Conservation (phyloP, 2,888 invertebrate species). For the Nemurella pictetii region DNA sequence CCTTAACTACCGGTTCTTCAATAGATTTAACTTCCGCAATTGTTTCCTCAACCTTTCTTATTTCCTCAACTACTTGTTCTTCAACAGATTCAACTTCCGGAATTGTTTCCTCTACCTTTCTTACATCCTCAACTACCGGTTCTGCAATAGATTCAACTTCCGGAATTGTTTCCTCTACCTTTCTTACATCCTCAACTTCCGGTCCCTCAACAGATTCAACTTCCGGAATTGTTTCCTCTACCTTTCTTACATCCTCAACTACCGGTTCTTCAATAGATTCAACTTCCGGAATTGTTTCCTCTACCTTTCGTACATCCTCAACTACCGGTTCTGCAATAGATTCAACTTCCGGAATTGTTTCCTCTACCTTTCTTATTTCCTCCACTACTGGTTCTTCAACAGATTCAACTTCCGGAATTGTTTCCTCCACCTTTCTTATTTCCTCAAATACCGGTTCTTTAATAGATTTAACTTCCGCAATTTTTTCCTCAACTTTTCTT, state of each 20-base stretch:
- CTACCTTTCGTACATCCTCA: constrained; percentile 13
- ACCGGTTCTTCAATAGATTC: constrained; percentile 32
- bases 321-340: background rate
- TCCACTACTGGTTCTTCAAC: background rate
- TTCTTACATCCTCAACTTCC: constrained; percentile 11
- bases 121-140: background rate
- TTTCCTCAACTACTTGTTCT: background rate
- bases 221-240: constrained; percentile 27
- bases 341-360: background rate
- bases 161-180: background rate
- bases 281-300: too few relatives aligned
- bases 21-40: too few relatives aligned
- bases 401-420: background rate
- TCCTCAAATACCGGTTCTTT: too few relatives aligned
- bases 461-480: too few relatives aligned
- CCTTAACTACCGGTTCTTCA: too few relatives aligned
- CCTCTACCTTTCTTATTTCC: background rate
- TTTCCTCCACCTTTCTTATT: background rate
- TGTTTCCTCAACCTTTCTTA: background rate
- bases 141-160: background rate
- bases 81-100: background rate
- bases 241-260: constrained; percentile 32
- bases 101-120: background rate
- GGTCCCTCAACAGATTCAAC: background rate
- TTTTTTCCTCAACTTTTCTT: too few relatives aligned